Evolutionary conservation across 2,113 vertebrate species (phyloP).

Genomic region (Podarcis raffonei): DNA sequence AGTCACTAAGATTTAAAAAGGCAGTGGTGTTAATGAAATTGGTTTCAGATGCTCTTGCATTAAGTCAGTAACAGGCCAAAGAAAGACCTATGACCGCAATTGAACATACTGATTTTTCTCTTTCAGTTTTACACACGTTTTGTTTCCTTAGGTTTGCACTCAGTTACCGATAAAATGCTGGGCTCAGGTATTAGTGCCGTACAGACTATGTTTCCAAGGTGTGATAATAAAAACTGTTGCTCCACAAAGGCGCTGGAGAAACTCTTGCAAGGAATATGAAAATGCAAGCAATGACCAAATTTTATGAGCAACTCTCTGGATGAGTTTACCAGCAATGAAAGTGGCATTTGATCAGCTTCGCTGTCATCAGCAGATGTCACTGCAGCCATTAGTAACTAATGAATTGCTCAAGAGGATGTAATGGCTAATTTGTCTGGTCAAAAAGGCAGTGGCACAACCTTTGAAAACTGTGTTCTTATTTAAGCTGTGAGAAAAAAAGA

Average conservation of each 20-base stretch:
- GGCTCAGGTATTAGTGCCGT: background rate
- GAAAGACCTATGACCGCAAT: background rate
- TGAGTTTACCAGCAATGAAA: conserved; percentile 70
- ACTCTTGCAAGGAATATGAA: background rate
- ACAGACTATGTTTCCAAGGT: conserved; percentile 4
- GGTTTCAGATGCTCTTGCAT: background rate
- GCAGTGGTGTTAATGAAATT: background rate
- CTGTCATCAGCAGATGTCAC: conserved; percentile 78
- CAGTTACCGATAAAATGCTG: background rate
- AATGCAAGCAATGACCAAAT: conserved; percentile 1
- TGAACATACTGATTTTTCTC: background rate
- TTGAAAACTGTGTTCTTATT: conserved; percentile 63
- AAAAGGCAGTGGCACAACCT: conserved; percentile 68
- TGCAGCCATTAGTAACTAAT: conserved; percentile 76
- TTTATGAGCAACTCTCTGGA: conserved; percentile 44
- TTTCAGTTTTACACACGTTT: background rate
- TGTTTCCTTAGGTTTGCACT: background rate
- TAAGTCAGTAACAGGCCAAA: background rate
- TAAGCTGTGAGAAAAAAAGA: conserved; percentile 64
- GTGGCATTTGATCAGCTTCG: conserved; percentile 71
- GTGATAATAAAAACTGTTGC: background rate
- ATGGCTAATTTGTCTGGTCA: conserved; percentile 75
- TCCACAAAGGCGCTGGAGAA: background rate
- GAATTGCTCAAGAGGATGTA: conserved; percentile 73
- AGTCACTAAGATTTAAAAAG: background rate